Evolutionary conservation across 2,113 vertebrate species (phyloP).

Genomic region (Gambusia holbrooki): DNA sequence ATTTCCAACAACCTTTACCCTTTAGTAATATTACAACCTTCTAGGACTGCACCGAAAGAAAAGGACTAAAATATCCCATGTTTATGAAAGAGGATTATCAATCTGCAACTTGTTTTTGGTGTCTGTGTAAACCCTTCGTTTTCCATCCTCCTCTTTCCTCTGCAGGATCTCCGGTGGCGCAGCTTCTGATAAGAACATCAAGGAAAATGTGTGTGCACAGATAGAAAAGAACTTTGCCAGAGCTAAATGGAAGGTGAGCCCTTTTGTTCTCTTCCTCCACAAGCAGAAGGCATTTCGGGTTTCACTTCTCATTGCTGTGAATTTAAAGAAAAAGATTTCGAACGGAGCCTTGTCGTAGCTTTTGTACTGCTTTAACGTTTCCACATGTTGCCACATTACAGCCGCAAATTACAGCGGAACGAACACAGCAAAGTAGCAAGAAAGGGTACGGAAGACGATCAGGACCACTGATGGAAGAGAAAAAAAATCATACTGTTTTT

Average conservation of each 20-base stretch:
- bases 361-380: not conserved
- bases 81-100: not conserved
- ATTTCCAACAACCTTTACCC: not conserved
- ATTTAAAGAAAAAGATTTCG: not conserved
- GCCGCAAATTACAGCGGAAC: no score
- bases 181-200: conserved; percentile 98
- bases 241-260: conserved; percentile 96
- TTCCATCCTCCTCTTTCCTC: conserved; percentile 28
- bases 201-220: conserved; percentile 95
- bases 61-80: not conserved
- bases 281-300: not conserved
- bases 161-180: conserved; percentile 96
- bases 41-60: not conserved
- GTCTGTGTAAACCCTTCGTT: not conserved
- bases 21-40: not conserved
- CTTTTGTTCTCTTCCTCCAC: conserved; percentile 12
- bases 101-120: not conserved
- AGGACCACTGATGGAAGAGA: no score
- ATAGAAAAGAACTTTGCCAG: conserved; percentile 99
- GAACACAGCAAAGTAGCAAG: not conserved
- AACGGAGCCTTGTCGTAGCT: not conserved
- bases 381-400: no score
- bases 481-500: no score
- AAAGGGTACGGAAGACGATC: no score
- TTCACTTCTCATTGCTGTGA: not conserved